Evolutionary conservation across 2,113 vertebrate genomes (phyloP).

Genomic region (Diadophis punctatus): DNA sequence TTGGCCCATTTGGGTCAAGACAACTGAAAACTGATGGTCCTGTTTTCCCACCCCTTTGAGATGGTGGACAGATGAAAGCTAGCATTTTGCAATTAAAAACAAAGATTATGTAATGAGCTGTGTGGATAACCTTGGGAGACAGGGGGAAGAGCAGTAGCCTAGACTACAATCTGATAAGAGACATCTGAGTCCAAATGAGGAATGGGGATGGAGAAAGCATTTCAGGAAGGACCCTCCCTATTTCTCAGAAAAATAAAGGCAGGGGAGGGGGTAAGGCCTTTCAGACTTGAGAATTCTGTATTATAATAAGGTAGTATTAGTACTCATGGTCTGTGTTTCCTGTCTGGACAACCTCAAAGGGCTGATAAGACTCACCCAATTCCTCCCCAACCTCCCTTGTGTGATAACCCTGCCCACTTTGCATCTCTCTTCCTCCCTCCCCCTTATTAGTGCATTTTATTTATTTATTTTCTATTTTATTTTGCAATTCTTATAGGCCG

Average conservation of each 20-base stretch:
- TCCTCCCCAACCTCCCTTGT: neutral
- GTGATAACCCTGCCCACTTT: neutral
- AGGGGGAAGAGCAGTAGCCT: neutral
- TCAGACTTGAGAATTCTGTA: neutral
- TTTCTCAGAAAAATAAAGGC: neutral
- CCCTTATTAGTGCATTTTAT: neutral
- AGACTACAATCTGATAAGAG: no score
- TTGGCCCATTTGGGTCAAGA: neutral
- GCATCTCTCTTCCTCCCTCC: neutral
- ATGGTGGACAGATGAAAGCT: neutral
- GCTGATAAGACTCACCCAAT: neutral
- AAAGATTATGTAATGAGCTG: neutral
- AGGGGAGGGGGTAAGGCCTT: neutral
- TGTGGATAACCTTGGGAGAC: neutral
- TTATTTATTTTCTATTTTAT: no score
- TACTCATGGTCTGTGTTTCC: neutral
- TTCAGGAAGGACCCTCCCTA: neutral
- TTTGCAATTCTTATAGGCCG: no score
- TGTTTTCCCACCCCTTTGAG: neutral
- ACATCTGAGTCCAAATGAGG: no score
- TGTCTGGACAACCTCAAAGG: neutral
- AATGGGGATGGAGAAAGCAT: neutral
- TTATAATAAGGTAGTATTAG: neutral
- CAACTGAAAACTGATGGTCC: neutral
- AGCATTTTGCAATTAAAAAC: neutral